These are phyloP conservation scores for Lepidurus apus DNA, from an alignment of 1,140 invertebrate species.

Conservation along the genomic window DNA sequence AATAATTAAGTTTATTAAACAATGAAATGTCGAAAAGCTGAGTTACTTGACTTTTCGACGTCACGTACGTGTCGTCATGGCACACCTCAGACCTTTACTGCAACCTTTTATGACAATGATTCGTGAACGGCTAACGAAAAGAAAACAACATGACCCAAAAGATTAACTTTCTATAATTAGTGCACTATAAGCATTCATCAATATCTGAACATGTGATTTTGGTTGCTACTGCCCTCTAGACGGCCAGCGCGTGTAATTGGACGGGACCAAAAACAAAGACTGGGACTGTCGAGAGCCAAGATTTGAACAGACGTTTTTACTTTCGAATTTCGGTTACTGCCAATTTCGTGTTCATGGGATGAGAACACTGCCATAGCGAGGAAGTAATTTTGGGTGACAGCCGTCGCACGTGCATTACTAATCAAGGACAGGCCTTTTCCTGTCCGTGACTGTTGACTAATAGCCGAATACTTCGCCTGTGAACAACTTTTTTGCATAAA, in stretches of 20 bases:
- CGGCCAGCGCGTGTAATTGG: background rate
- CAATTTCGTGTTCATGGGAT: conserved; percentile 8
- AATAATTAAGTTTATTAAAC: too few species aligned
- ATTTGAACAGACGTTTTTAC: conserved; percentile 1
- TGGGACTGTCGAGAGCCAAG: background rate
- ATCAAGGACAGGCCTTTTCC: background rate
- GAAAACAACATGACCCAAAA: too few species aligned
- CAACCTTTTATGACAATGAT: too few species aligned
- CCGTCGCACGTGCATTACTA: conserved; percentile 20
- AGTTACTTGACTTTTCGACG: too few species aligned
- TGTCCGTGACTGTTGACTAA: background rate
- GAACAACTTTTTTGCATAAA: background rate
- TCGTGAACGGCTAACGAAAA: too few species aligned
- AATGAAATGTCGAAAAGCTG: too few species aligned
- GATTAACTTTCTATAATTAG: too few species aligned
- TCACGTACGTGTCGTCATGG: too few species aligned
- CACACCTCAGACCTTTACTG: too few species aligned
- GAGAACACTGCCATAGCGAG: background rate
- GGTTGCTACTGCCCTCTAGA: too few species aligned
- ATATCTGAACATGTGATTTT: too few species aligned
- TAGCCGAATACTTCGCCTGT: background rate
- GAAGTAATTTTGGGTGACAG: conserved; percentile 3
- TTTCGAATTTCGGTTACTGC: background rate
- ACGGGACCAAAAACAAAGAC: background rate
- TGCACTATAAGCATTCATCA: too few species aligned